Conservation (phyloP, 2,888 invertebrate genomes). For the Trissolcus brochymenae region DNA sequence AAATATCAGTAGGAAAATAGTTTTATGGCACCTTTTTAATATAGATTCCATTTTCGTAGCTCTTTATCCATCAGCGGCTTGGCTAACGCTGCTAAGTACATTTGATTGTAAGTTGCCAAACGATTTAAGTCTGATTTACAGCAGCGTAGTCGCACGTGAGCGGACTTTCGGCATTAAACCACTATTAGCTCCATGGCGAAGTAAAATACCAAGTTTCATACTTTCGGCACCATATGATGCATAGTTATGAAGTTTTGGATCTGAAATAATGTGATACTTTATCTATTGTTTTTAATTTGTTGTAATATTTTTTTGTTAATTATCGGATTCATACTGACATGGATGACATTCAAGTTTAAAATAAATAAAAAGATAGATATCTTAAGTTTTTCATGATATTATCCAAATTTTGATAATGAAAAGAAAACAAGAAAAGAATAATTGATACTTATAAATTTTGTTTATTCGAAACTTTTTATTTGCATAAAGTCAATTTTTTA, state of each 20-base stretch:
- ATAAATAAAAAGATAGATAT: too few species aligned
- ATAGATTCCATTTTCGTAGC: slow-evolving; percentile 59
- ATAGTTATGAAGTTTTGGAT: not conserved
- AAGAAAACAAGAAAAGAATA: too few species aligned
- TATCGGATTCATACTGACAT: too few species aligned
- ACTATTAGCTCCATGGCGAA: slow-evolving; percentile 57
- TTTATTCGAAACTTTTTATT: too few species aligned
- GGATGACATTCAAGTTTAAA: too few species aligned
- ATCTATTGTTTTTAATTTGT: too few species aligned
- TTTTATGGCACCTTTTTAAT: slow-evolving; percentile 57
- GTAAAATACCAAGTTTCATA: slow-evolving; percentile 55
- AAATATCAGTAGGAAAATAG: slow-evolving; percentile 54
- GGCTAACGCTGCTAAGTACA: slow-evolving; percentile 69
- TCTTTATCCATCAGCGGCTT: slow-evolving; percentile 52
- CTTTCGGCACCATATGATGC: slow-evolving; percentile 21
- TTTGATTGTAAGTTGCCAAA: slow-evolving; percentile 74
- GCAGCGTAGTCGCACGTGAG: slow-evolving; percentile 69
- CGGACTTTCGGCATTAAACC: slow-evolving; percentile 65
- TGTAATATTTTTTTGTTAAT: too few species aligned
- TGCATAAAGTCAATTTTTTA: too few species aligned
- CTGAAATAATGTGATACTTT: too few species aligned
- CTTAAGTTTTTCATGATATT: too few species aligned
- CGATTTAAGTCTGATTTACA: slow-evolving; percentile 75
- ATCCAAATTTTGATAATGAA: too few species aligned
- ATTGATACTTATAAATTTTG: too few species aligned